Conservation (phyloP, 1,140 invertebrate species). For the Temnothorax nylanderi region DNA sequence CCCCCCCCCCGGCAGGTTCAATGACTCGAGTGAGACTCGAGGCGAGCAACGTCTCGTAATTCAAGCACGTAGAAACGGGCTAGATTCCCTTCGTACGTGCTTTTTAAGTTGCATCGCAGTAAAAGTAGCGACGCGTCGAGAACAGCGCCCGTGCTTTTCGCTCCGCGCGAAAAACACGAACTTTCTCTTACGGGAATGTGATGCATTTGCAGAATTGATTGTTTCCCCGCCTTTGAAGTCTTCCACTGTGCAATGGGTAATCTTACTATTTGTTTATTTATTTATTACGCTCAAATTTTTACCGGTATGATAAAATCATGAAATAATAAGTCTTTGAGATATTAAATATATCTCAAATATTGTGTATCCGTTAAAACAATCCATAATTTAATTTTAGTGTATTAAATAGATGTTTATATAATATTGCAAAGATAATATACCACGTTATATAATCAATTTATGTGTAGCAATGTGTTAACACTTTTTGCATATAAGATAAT, state of each 20-base stretch:
- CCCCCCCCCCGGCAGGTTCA: neutral
- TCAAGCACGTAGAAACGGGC: conserved; percentile 59
- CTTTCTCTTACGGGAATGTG: conserved; percentile 49
- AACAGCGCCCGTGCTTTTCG: conserved; percentile 23
- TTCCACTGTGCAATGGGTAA: neutral
- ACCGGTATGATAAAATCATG: neutral
- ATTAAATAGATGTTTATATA: neutral
- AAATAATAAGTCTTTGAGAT: neutral
- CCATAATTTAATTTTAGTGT: neutral
- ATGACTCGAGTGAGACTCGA: conserved; percentile 3
- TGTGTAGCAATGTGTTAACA: neutral
- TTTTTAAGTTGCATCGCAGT: conserved; percentile 59
- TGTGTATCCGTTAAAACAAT: neutral
- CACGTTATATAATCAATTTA: neutral
- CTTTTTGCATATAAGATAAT: neutral
- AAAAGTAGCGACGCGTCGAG: conserved; percentile 49
- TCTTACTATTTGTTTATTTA: conserved; percentile 9
- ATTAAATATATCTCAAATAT: neutral
- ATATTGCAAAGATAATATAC: conserved; percentile 1
- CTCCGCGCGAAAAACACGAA: conserved; percentile 46
- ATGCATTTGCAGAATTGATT: conserved; percentile 57
- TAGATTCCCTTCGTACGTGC: conserved; percentile 51
- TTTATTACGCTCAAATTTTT: neutral
- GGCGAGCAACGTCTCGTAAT: conserved; percentile 38
- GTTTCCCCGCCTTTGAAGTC: conserved; percentile 33